A percentile compares a stretch with the other conserved stretches of the same genome.
These are phyloP conservation scores for Pseudachorutes palmiensis DNA, from an alignment of 1,140 invertebrate species.

Conservation along the genomic window DNA sequence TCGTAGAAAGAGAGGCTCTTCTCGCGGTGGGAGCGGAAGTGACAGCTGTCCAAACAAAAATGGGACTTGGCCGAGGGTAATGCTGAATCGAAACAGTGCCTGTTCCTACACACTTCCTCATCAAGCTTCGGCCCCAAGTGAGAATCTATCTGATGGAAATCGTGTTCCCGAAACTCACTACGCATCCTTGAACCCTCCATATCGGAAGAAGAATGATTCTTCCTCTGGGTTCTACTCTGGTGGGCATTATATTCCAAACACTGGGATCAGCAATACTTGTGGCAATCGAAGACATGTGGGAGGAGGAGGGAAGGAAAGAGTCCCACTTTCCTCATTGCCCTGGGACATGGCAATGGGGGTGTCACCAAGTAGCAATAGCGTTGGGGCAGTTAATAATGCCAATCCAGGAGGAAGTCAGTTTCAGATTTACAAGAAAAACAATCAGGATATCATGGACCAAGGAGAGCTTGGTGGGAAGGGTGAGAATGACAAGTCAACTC, in stretches of 20 bases:
- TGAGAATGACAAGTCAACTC: not conserved
- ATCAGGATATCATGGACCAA: not conserved
- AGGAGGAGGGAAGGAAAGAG: constrained; percentile 24
- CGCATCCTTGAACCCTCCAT: not conserved
- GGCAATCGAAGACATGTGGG: constrained; percentile 25
- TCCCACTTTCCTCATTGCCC: constrained; percentile 27
- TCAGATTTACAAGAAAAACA: not conserved
- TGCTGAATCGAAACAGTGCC: constrained; percentile 28
- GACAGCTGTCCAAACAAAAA: constrained; percentile 24
- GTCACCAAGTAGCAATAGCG: constrained; percentile 6
- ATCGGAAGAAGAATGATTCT: constrained; percentile 15
- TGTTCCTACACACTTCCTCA: constrained; percentile 37
- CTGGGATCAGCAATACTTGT: constrained; percentile 28
- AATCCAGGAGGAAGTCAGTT: not conserved
- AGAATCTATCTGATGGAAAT: not conserved
- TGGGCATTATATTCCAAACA: constrained; percentile 23
- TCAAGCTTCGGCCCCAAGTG: not conserved
- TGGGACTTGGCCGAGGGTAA: constrained; percentile 37
- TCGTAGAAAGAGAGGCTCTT: constrained; percentile 27
- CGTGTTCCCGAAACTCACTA: constrained; percentile 3
- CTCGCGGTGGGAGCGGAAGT: not conserved
- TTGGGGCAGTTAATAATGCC: constrained; percentile 9
- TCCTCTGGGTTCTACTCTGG: constrained; percentile 12
- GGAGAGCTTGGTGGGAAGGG: not conserved
- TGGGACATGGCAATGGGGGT: constrained; percentile 24